phyloP scores from a whole-genome alignment of 2,888 invertebrate genomes.

The Phorcus lineatus region DNA sequence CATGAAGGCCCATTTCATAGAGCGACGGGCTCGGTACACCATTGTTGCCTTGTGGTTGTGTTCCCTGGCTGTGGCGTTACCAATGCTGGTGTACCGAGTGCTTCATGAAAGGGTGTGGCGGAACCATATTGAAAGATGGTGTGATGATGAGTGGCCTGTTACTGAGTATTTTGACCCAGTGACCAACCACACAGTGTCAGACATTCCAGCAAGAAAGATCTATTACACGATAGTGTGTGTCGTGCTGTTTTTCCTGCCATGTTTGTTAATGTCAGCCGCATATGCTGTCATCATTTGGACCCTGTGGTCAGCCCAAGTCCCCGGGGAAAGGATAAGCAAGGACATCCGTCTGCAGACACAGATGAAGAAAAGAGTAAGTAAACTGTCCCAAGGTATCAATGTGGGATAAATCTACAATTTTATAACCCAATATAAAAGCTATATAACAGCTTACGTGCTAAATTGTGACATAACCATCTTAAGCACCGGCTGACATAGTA shows the following conservation, averaged over 20 bases:
- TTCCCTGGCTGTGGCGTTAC: slow-evolving; percentile 80
- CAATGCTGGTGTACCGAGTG: slow-evolving; percentile 73
- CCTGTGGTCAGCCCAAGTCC: slow-evolving; percentile 77
- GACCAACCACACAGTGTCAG: slow-evolving; percentile 28
- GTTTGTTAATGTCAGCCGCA: slow-evolving; percentile 84
- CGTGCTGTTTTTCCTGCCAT: slow-evolving; percentile 86
- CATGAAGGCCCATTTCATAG: slow-evolving; percentile 83
- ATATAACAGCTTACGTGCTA: no score
- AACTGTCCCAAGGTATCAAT: no score
- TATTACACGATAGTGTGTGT: slow-evolving; percentile 88
- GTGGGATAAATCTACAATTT: no score
- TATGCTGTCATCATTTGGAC: slow-evolving; percentile 84
- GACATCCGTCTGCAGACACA: slow-evolving; percentile 70
- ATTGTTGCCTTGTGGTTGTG: slow-evolving; percentile 83
- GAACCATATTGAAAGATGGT: slow-evolving; percentile 85
- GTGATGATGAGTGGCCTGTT: slow-evolving; percentile 79
- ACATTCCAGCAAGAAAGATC: slow-evolving; percentile 77
- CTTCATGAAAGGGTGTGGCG: slow-evolving; percentile 82
- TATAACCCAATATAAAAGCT: no score
- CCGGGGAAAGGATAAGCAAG: slow-evolving; percentile 73
- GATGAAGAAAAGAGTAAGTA: slow-evolving; percentile 70
- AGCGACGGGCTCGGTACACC: slow-evolving; percentile 81
- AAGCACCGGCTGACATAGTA: no score
- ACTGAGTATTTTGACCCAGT: slow-evolving; percentile 37
- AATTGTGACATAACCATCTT: no score